A percentile compares a stretch with the other conserved stretches of the same genome.
Conservation (phyloP, 2,797 vertebrate species). For the Premnoplex brunnescens region DNA sequence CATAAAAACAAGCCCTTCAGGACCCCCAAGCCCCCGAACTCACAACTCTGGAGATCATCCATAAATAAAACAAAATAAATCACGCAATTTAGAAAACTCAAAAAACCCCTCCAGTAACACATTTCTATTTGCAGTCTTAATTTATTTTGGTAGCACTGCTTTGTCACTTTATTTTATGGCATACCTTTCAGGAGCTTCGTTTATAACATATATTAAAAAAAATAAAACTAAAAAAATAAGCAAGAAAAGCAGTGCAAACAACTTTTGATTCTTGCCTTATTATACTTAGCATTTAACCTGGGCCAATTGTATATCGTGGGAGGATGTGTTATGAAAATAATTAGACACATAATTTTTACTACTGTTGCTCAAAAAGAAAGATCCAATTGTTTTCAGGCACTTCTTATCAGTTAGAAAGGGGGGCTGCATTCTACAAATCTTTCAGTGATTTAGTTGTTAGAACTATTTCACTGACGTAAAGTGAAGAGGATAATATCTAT, state of each 20-base stretch:
- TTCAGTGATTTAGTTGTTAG: not conserved
- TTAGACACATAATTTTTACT: not conserved
- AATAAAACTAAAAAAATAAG: not conserved
- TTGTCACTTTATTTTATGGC: not conserved
- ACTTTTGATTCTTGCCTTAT: not conserved
- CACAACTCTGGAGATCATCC: not conserved
- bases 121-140: not conserved
- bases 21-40: not conserved
- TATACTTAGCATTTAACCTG: not conserved
- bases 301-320: not conserved
- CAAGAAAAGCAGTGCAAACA: not conserved
- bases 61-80: not conserved
- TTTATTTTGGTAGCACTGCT: not conserved
- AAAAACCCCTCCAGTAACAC: not conserved
- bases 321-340: not conserved
- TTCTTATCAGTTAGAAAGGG: not conserved
- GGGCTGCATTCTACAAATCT: not conserved
- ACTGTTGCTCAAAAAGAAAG: not conserved
- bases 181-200: not conserved
- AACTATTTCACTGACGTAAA: not conserved
- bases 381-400: not conserved
- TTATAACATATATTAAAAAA: not conserved
- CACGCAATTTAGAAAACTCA: not conserved
- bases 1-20: not conserved
- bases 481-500: slow-evolving; percentile 13